Evolutionary conservation across 2,888 invertebrate genomes (phyloP), one percentile per base, ranked within the genome.

Genomic region (Laothoe populi): DNA sequence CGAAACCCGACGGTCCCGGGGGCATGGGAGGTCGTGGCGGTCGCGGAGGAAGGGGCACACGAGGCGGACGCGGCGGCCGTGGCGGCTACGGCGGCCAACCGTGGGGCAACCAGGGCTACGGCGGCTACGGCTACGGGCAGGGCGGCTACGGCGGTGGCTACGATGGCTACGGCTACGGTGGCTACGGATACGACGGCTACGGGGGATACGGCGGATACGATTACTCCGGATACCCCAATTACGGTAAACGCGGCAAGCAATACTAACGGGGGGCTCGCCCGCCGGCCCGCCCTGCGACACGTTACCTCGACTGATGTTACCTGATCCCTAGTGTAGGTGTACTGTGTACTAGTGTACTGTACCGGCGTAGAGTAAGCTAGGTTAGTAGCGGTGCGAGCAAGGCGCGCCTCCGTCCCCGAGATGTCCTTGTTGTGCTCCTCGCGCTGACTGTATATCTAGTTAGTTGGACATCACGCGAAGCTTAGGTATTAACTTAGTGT

Each of bases 141-240:
- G 95, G 95, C 66, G 95, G 95, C 74, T 95, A 95, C 74, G 95
- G 95, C 75, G 94, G 95, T 83, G 96, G 96, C 71, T 95, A 96
- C 86, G 95, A 95, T 84, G 96, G 96, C 81, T 96, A 96, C 88
- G 94, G 95, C 82, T 94, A 95, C 80, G 95, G 95, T 77, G 95
- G 95, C 90, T 95, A 94, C 86, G 96, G 96, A 81, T 95, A 96
- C 92, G 94, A 95, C 81, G 95, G 96, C 81, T 96, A 96, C 89
- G 95, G 95, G 79, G 95, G 95, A 80, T 96, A 96, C 91, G 96
- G 96, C 84, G 95, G 96, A 84, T 96, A 96, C 91, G 96, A 96
- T 93, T 96, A 96, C 93, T 95, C 95, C 87, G 95, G 95, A 93
- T 96, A 96, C 93, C 95, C 95, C 93, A 96, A 96, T 94, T 96